phyloP scores from a whole-genome alignment of 2,888 invertebrate genomes.

The Celastrina argiolus region DNA sequence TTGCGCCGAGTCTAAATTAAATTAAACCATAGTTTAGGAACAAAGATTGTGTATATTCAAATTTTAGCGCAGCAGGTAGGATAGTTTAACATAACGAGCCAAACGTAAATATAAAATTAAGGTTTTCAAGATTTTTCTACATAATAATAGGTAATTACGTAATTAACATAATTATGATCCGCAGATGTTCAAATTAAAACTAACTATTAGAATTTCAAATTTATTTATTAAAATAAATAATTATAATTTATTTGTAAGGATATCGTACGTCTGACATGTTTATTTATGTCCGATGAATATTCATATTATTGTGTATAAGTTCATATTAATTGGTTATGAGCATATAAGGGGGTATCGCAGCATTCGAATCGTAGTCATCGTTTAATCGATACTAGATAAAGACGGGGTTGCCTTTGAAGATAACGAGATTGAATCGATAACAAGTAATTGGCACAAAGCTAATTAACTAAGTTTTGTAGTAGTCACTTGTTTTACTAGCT shows the following conservation, averaged over 20 bases:
- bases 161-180: background rate
- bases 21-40: background rate
- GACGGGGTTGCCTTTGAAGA: constrained; percentile 2
- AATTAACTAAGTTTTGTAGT: constrained; percentile 34
- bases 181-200: background rate
- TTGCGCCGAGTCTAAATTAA: background rate
- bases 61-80: too few relatives aligned
- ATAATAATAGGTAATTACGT: background rate
- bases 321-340: background rate
- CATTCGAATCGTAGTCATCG: constrained; percentile 15
- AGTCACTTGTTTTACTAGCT: background rate
- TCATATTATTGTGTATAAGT: background rate
- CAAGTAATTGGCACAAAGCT: constrained; percentile 39
- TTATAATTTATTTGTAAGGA: background rate
- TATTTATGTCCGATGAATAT: background rate
- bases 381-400: constrained; percentile 13
- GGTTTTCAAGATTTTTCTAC: background rate
- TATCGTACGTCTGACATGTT: background rate
- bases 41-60: too few relatives aligned
- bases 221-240: background rate
- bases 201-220: background rate
- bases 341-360: background rate
- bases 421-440: constrained; percentile 34
- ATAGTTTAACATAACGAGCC: background rate
- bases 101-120: background rate